A percentile compares a stretch with the other conserved stretches of the same genome.
Evolutionary conservation across 53 echinoderm and acorn worm genomes (phyloP).

Genomic region (Temnopleurus reevesii): DNA sequence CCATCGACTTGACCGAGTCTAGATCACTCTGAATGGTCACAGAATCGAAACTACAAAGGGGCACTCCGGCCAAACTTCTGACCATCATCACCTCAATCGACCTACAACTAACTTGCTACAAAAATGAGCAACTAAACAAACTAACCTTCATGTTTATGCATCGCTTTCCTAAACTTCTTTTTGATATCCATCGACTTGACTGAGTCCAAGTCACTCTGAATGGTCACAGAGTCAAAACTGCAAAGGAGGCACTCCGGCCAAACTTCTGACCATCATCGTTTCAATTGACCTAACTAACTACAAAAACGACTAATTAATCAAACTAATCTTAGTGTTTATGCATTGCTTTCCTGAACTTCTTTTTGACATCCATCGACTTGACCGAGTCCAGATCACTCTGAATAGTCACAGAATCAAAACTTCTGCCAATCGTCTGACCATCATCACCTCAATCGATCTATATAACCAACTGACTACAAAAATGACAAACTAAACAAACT

Average conservation of each 20-base stretch:
- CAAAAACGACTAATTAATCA: too few species aligned
- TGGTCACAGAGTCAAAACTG: conserved; percentile 82
- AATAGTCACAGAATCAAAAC: conserved; percentile 82
- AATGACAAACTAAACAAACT: too few species aligned
- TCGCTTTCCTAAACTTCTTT: conserved; percentile 70
- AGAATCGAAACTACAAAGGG: conserved; percentile 76
- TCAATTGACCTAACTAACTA: too few species aligned
- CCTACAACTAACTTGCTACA: too few species aligned
- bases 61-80: conserved; percentile 92
- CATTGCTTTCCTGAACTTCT: conserved; percentile 74
- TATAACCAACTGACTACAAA: too few species aligned
- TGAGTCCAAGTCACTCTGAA: conserved; percentile 91
- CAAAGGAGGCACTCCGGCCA: conserved; percentile 90
- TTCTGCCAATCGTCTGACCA: conserved; percentile 90
- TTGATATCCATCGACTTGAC: conserved; percentile 74
- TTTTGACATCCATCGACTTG: conserved; percentile 66
- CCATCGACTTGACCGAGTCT: conserved; percentile 83
- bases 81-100: too few species aligned
- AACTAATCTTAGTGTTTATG: conserved; percentile 33
- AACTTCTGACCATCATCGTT: conserved; percentile 88
- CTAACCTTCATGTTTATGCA: conserved; percentile 50
- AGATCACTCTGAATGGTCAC: conserved; percentile 90
- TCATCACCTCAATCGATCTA: too few species aligned
- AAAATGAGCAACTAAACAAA: too few species aligned
- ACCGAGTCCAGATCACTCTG: conserved; percentile 96